Conservation (phyloP, 2,113 vertebrate species). For the Archilochus colubris region DNA sequence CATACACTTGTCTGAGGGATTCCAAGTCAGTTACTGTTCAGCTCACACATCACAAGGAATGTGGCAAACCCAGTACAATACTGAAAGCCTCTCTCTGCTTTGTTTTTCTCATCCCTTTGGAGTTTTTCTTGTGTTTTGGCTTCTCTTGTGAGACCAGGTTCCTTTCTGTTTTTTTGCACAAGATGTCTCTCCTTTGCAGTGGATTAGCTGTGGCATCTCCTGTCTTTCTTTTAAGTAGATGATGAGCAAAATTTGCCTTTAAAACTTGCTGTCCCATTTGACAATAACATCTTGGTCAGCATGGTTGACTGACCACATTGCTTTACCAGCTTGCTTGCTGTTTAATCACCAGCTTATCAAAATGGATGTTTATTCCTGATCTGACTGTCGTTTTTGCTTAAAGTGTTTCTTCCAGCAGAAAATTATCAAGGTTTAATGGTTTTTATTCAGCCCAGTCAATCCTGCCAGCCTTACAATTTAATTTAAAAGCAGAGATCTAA, state of each 20-base stretch:
- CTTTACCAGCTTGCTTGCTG: conserved; percentile 19
- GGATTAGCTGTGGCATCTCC: neutral
- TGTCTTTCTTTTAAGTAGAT: neutral
- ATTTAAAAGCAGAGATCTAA: conserved; percentile 22
- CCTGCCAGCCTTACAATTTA: conserved; percentile 9
- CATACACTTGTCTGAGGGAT: neutral
- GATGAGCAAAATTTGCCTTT: conserved; percentile 23
- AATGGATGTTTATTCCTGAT: conserved; percentile 14
- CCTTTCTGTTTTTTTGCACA: neutral
- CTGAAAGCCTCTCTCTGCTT: neutral
- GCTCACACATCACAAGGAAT: neutral
- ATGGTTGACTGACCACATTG: conserved; percentile 24
- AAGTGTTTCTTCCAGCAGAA: conserved; percentile 54
- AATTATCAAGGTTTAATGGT: conserved; percentile 34
- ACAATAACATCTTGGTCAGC: conserved; percentile 18
- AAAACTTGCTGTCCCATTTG: conserved; percentile 32
- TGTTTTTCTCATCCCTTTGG: neutral
- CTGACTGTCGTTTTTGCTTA: conserved; percentile 17
- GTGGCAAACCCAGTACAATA: conserved; percentile 4
- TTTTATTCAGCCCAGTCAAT: conserved; percentile 5
- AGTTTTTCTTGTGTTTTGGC: neutral
- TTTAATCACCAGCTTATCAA: conserved; percentile 61
- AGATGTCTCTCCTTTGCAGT: neutral
- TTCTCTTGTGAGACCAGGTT: neutral
- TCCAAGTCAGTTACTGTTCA: neutral